Conservation (phyloP, 1,140 invertebrate genomes). For the Scaptomyza montana region DNA sequence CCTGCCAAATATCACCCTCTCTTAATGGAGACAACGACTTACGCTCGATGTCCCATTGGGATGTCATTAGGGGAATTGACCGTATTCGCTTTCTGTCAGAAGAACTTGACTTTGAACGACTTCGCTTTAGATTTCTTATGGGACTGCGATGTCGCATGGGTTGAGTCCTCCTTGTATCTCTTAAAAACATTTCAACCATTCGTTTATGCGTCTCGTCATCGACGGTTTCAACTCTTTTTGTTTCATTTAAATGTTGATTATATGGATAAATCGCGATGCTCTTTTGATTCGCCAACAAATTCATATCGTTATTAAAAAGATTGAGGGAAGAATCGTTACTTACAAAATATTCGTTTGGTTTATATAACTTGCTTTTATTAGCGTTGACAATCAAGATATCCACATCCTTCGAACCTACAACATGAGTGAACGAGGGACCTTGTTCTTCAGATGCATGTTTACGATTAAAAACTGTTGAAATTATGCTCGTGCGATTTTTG, state of each 20-base stretch:
- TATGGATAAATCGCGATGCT: conserved; percentile 2
- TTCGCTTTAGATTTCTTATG: conserved; percentile 37
- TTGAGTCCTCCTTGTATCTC: conserved; percentile 42
- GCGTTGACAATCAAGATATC: conserved; percentile 52
- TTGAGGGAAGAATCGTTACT: background rate
- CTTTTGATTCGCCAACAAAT: background rate
- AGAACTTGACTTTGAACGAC: conserved; percentile 47
- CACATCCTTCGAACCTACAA: conserved; percentile 65
- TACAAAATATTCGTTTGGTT: background rate
- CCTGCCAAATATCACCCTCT: conserved; percentile 71
- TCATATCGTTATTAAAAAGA: background rate
- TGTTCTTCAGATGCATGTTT: conserved; percentile 66
- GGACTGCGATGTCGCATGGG: conserved; percentile 2
- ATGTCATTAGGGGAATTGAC: conserved; percentile 3
- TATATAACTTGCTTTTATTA: conserved; percentile 8
- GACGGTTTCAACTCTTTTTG: conserved; percentile 15
- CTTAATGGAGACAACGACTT: conserved; percentile 64
- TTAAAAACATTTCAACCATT: conserved; percentile 72
- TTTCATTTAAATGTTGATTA: background rate
- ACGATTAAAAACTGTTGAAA: conserved; percentile 56
- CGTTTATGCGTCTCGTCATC: conserved; percentile 74
- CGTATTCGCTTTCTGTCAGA: conserved; percentile 31
- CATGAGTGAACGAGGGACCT: conserved; percentile 72
- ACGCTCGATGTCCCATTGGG: conserved; percentile 57
- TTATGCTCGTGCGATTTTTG: conserved; percentile 51